Conservation (phyloP, 2,888 invertebrate species). For the Phlogophora meticulosa region DNA sequence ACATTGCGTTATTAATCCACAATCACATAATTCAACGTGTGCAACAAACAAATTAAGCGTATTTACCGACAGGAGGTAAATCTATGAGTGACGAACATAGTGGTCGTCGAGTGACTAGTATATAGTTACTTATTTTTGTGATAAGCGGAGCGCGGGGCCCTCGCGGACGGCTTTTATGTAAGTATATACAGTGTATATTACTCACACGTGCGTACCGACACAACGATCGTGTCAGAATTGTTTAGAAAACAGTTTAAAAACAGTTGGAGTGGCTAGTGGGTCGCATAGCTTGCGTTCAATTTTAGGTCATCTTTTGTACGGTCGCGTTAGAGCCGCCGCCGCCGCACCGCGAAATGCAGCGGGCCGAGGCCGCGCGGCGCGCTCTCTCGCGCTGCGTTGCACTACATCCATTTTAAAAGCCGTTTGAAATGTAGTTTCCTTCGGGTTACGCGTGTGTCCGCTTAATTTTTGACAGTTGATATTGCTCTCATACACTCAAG, state of each 20-base stretch:
- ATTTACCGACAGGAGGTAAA: constrained; percentile 76
- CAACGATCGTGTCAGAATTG: constrained; percentile 82
- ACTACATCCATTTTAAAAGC: constrained; percentile 86
- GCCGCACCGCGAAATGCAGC: constrained; percentile 88
- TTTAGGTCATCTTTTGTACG: constrained; percentile 91
- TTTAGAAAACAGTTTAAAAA: constrained; percentile 85
- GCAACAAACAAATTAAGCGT: constrained; percentile 67
- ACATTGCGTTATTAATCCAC: constrained; percentile 68
- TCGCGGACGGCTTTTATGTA: constrained; percentile 87
- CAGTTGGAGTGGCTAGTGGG: constrained; percentile 76
- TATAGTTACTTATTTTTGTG: constrained; percentile 91
- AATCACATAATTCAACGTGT: constrained; percentile 69
- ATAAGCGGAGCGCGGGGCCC: constrained; percentile 90
- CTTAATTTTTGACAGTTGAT: constrained; percentile 92
- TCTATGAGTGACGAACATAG: constrained; percentile 87
- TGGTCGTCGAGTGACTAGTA: constrained; percentile 88
- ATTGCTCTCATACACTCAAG: constrained; percentile 80
- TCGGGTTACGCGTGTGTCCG: constrained; percentile 88
- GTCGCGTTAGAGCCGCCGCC: constrained; percentile 85
- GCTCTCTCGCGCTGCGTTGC: constrained; percentile 84
- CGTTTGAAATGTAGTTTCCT: constrained; percentile 87
- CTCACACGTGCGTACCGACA: constrained; percentile 74
- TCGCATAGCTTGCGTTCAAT: constrained; percentile 86
- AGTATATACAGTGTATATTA: constrained; percentile 82
- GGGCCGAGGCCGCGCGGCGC: constrained; percentile 89